Percentiles rank a stretch among this genome's conserved stretches.
Conservation (phyloP, 2,888 invertebrate species). For the Clitarchus hookeri region DNA sequence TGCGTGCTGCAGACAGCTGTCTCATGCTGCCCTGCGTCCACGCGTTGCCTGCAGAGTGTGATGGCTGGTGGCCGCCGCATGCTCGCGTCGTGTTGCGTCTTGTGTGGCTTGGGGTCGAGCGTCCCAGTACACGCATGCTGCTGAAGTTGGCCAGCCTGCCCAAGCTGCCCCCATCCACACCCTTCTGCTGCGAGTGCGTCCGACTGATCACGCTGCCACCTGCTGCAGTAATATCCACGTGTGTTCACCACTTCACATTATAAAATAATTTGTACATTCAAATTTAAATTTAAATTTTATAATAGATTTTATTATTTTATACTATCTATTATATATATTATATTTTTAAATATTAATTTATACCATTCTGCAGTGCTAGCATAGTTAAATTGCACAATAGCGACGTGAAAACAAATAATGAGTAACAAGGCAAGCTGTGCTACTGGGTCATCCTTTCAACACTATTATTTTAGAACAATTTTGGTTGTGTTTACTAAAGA, state of each 20-base stretch:
- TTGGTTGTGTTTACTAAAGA: too few relatives aligned
- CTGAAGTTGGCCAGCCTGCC: constrained; percentile 39
- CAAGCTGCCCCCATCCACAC: not conserved
- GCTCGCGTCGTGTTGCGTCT: constrained; percentile 36
- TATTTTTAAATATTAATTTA: too few relatives aligned
- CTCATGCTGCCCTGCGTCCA: constrained; percentile 37
- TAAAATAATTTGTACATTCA: not conserved
- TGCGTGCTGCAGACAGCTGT: constrained; percentile 39
- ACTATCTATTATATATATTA: too few relatives aligned
- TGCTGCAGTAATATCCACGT: constrained; percentile 25
- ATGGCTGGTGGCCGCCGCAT: not conserved
- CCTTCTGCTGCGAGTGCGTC: constrained; percentile 34
- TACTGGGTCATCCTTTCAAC: too few relatives aligned
- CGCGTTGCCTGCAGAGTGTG: not conserved
- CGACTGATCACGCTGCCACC: constrained; percentile 28
- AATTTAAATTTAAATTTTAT: not conserved
- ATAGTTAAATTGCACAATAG: too few relatives aligned
- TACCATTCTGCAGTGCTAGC: too few relatives aligned
- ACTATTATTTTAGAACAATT: too few relatives aligned
- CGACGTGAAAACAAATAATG: too few relatives aligned
- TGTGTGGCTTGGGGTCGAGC: constrained; percentile 31
- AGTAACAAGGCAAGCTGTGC: too few relatives aligned
- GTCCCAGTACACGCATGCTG: constrained; percentile 37
- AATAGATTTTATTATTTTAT: not conserved
- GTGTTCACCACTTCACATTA: not conserved